phyloP scores from a whole-genome alignment of 53 echinoderm and acorn worm genomes.

The Holothuria scabra region DNA sequence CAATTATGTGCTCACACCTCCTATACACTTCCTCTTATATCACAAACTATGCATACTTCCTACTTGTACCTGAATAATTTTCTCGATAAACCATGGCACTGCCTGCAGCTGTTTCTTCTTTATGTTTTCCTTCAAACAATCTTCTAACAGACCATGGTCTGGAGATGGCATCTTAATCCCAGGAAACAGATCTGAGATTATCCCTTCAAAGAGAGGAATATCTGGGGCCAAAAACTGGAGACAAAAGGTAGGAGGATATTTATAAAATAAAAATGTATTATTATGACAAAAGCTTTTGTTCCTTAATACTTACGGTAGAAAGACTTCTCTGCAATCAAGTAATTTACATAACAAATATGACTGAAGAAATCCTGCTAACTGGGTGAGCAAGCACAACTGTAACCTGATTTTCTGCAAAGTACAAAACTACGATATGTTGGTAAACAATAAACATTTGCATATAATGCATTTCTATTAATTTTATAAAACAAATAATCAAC shows the following conservation, averaged over 20 bases:
- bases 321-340: not conserved
- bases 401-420: no score
- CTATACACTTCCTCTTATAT: no score
- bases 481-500: no score
- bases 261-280: no score
- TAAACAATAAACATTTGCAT: no score
- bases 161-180: constrained; percentile 83
- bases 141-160: constrained; percentile 77
- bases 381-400: no score
- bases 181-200: constrained; percentile 94
- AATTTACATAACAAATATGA: not conserved
- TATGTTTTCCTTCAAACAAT: constrained; percentile 73
- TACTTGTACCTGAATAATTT: constrained; percentile 83
- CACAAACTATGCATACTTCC: no score
- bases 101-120: constrained; percentile 72
- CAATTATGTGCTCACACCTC: no score
- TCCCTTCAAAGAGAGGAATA: constrained; percentile 95
- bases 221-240: constrained; percentile 90
- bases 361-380: no score
- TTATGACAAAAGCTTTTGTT: not conserved
- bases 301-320: not conserved
- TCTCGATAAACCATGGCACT: constrained; percentile 98
- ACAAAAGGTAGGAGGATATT: not conserved
- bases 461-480: no score
- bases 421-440: no score